Conservation (phyloP, 2,888 invertebrate genomes). For the Drosophila fungiperda region DNA sequence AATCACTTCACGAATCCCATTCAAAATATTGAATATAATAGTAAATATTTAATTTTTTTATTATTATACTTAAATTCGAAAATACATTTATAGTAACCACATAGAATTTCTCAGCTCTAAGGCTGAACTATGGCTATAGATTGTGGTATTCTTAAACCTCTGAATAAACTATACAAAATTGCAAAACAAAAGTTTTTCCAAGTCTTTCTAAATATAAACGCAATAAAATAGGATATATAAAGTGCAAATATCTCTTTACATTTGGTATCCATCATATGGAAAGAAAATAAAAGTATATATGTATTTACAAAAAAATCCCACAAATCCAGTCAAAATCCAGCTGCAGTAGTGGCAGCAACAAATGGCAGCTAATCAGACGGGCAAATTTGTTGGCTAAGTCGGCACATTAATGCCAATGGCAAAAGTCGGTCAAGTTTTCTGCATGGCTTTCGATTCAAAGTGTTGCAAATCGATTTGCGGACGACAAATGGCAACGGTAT, state of each 20-base stretch:
- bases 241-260: neutral
- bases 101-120: neutral
- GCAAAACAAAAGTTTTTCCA: neutral
- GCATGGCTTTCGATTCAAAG: slow-evolving; percentile 50
- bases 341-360: neutral
- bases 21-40: no score
- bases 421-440: slow-evolving; percentile 65
- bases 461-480: slow-evolving; percentile 54
- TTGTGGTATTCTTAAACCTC: neutral
- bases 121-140: neutral
- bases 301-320: neutral
- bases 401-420: slow-evolving; percentile 62
- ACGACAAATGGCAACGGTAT: slow-evolving; percentile 64
- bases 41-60: no score
- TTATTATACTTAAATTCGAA: neutral
- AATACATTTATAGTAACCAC: neutral
- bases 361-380: slow-evolving; percentile 49
- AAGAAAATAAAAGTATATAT: neutral
- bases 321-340: neutral
- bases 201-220: neutral
- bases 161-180: neutral
- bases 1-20: no score
- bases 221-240: neutral
- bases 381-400: slow-evolving; percentile 41
- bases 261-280: neutral